Evolutionary conservation across 2,888 invertebrate genomes (phyloP).

Genomic region (Trichogramma dendrolimi): DNA sequence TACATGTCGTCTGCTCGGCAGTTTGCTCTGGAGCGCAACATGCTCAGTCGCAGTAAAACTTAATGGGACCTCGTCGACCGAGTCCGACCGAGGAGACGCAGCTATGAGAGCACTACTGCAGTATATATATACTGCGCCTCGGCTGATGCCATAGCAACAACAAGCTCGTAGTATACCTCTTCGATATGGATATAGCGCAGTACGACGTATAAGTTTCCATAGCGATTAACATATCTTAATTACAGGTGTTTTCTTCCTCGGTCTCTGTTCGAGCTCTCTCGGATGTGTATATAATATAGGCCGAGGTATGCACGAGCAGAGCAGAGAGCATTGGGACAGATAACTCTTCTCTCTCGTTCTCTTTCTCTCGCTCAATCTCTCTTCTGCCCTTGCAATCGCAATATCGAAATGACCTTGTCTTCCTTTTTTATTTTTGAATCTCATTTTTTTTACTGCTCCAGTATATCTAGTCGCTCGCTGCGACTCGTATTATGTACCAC

Average conservation of each 20-base stretch:
- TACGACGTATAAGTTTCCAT: conserved; percentile 28
- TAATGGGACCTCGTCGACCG: conserved; percentile 15
- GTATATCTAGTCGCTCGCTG: no score
- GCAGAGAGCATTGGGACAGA: conserved; percentile 19
- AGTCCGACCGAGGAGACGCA: not conserved
- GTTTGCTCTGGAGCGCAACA: not conserved
- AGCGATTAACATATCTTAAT: conserved; percentile 47
- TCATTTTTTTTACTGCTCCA: no score
- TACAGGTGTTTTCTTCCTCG: conserved; percentile 41
- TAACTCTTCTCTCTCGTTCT: conserved; percentile 18
- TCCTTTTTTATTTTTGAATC: no score
- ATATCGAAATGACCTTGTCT: not conserved
- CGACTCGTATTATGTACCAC: no score
- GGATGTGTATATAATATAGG: no score
- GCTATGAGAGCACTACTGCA: no score
- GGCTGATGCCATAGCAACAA: no score
- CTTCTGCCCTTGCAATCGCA: conserved; percentile 23
- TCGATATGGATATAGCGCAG: conserved; percentile 19
- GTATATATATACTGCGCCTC: no score
- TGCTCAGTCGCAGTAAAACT: conserved; percentile 16
- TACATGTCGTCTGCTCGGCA: not conserved
- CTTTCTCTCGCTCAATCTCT: conserved; percentile 13
- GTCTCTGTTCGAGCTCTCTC: not conserved
- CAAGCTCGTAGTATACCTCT: not conserved
- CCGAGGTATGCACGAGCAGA: no score